Evolutionary conservation across 2,113 vertebrate species (phyloP), one percentile per base, ranked within the genome.

Genomic region (Eptesicus fuscus): DNA sequence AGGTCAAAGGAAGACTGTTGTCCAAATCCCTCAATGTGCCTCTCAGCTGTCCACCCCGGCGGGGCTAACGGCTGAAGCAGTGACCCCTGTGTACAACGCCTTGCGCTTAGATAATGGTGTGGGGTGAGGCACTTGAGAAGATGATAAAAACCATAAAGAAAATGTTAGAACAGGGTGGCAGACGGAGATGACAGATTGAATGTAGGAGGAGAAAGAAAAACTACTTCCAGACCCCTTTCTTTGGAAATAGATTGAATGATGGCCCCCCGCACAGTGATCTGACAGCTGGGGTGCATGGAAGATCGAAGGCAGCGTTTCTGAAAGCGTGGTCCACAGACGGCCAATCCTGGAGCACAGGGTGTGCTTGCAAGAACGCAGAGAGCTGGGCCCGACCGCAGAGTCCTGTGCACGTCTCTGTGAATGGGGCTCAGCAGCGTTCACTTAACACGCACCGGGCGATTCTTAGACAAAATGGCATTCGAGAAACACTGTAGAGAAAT

Each of bases 161-260:
- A 93, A 87, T 42, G 35, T 83, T 91, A 88, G 32, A 96, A 74
- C 28, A 74, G 20, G 25, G 37, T 49, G 51, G 74, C 90, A 87
- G 95, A 95, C 91, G 93, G 76, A 89, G 95, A 77, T 20, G 89
- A 96, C 96, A 97, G 97, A 88, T 74, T 90, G 95, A 51, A 56
- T 14, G 96, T 96, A 77, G 96, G 97, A 90, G 67, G 93, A 90
- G 77, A 95, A 95, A 84, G 77, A 92, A 95, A 95, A 80, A 35
- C 77, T 71, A 49, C 91, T 95, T 96, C 85, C 83, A 95, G 94
- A 59, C 83, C 94, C 63, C 42, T 80, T 90, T 51, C 63, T 93
- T 88, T 53, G 65, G 78, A 96, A 96, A 89, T 74, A 92, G 83
- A 92, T 90, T 56, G 37, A 82, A 83, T 71, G 28, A 25, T 35